Percentiles rank a stretch among this genome's conserved stretches.
Evolutionary conservation across 2,797 vertebrate species (phyloP).

Genomic region (Poeciliopsis gracilis): DNA sequence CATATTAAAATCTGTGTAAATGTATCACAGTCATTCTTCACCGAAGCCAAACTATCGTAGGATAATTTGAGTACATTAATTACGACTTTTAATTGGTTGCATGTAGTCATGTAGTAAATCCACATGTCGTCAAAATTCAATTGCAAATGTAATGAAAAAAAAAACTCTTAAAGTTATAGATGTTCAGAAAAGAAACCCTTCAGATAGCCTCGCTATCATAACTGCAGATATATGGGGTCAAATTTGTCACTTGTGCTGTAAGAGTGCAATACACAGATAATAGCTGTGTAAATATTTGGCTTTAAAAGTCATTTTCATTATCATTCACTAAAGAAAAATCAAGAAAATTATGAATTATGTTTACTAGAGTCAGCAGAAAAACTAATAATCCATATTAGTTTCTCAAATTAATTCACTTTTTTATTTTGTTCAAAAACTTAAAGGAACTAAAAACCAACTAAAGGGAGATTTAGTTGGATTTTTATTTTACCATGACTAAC

Average conservation of each 20-base stretch:
- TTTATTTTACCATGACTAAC: not conserved
- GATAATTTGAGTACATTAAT: not conserved
- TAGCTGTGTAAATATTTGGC: not conserved
- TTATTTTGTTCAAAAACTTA: not conserved
- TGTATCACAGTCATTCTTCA: not conserved
- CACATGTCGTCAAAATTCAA: not conserved
- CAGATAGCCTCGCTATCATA: not conserved
- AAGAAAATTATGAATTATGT: not conserved
- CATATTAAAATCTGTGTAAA: not conserved
- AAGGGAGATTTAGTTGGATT: not conserved
- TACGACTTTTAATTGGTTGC: not conserved
- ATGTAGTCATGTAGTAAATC: not conserved
- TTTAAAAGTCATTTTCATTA: not conserved
- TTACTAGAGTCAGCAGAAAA: not conserved
- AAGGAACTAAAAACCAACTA: not conserved
- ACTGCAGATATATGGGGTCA: not conserved
- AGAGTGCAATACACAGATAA: not conserved
- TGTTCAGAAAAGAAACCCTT: not conserved
- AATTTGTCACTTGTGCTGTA: not conserved
- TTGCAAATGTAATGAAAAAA: not conserved
- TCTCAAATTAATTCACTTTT: not conserved
- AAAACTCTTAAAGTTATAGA: not conserved
- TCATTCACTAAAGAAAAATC: not conserved
- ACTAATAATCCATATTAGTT: not conserved
- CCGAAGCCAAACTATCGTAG: not conserved